Evolutionary conservation across 1,140 invertebrate species (phyloP).

Genomic region (Drusus annulatus): DNA sequence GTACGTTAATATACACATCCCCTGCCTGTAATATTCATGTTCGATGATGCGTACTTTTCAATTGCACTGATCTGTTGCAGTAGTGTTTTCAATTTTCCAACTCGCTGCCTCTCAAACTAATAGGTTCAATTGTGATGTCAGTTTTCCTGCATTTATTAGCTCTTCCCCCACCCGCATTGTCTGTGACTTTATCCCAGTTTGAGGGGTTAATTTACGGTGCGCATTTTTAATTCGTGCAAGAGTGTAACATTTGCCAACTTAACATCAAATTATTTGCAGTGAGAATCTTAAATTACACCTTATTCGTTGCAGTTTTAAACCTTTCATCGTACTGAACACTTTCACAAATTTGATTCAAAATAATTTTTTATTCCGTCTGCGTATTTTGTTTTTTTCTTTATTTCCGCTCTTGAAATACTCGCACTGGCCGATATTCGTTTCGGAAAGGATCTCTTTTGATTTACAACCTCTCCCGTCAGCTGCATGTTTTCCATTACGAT

Average conservation of each 20-base stretch:
- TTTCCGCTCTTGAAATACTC: background rate
- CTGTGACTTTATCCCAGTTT: conserved; percentile 1
- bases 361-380: background rate
- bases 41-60: background rate
- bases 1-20: background rate
- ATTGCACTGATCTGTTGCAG: background rate
- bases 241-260: too few relatives aligned
- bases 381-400: background rate
- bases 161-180: background rate
- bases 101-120: conserved; percentile 6
- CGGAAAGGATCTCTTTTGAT: background rate
- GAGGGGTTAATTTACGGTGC: too few relatives aligned
- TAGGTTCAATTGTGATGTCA: background rate
- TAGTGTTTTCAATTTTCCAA: conserved; percentile 31
- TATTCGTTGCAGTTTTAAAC: background rate
- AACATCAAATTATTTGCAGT: too few relatives aligned
- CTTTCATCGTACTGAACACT: background rate
- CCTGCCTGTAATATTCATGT: background rate
- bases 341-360: background rate
- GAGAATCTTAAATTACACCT: too few relatives aligned
- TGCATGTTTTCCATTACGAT: conserved; percentile 4
- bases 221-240: too few relatives aligned
- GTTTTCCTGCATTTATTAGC: background rate
- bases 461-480: background rate
- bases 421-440: background rate